Percentiles rank a stretch among this genome's conserved stretches.
phyloP scores from a whole-genome alignment of 2,113 vertebrate species.

The Psammodynastes pulverulentus region DNA sequence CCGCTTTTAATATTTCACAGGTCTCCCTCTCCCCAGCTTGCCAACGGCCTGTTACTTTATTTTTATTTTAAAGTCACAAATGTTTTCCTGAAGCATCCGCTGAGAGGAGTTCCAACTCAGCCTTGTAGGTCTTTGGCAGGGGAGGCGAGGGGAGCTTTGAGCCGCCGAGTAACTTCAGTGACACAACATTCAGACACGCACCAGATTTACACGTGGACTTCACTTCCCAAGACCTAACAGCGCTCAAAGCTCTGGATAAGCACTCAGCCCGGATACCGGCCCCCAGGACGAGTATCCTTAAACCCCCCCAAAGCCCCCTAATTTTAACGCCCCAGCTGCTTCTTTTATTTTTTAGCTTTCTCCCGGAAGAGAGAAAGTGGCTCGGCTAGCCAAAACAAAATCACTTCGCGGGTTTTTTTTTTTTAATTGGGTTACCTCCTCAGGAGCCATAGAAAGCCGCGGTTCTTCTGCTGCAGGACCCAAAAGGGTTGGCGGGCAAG shows the following conservation, averaged over 20 bases:
- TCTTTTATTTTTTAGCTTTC: neutral
- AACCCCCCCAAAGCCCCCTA: neutral
- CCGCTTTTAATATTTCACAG: neutral
- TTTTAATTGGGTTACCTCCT: slow-evolving; percentile 47
- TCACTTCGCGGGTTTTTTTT: neutral
- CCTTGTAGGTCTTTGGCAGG: neutral
- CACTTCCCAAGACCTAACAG: neutral
- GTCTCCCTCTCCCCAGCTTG: neutral
- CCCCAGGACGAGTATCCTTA: neutral
- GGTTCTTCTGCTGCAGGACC: neutral
- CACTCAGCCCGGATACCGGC: neutral
- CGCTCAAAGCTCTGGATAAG: neutral
- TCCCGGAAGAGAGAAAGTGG: neutral
- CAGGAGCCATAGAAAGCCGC: slow-evolving; percentile 50
- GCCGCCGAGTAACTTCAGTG: neutral
- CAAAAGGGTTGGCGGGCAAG: neutral
- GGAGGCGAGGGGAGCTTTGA: slow-evolving; percentile 7
- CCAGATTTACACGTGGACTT: neutral
- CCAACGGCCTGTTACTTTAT: neutral
- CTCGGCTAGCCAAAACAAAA: neutral
- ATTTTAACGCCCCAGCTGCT: neutral
- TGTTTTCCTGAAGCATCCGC: slow-evolving; percentile 17
- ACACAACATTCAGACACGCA: neutral
- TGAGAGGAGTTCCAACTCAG: neutral
- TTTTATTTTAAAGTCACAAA: slow-evolving; percentile 2